A percentile compares a stretch with the other conserved stretches of the same genome.
phyloP scores from a whole-genome alignment of 2,797 vertebrate genomes.

The Margarornis squamiger region DNA sequence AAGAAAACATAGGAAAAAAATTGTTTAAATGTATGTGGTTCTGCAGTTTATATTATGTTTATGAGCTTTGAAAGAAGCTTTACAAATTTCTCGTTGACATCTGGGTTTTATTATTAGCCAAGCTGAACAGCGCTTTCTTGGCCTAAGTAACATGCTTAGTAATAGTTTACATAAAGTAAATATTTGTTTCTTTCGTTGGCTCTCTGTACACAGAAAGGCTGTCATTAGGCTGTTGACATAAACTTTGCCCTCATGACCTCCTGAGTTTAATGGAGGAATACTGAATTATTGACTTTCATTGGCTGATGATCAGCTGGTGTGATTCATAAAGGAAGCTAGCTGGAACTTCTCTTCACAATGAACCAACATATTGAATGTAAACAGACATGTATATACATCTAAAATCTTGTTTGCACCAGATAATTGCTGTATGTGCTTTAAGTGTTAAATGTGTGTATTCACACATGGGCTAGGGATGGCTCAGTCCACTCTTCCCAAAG shows the following conservation, averaged over 20 bases:
- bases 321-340: not conserved
- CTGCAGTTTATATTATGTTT: not conserved
- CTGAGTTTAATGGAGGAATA: not conserved
- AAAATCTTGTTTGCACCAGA: not conserved
- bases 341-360: not conserved
- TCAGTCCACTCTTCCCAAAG: not conserved
- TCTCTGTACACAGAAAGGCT: not conserved
- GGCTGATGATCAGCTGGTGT: not conserved
- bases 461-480: not conserved
- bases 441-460: not conserved
- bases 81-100: conserved; percentile 26
- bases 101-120: conserved; percentile 43
- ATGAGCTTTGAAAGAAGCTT: not conserved
- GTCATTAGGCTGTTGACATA: conserved; percentile 24
- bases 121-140: not conserved
- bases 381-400: not conserved
- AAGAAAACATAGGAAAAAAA: not conserved
- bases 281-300: not conserved
- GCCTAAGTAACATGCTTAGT: conserved; percentile 26
- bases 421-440: not conserved
- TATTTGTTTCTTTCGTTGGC: conserved; percentile 50
- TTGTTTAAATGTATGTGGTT: not conserved
- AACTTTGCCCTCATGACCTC: conserved; percentile 32
- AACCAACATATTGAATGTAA: not conserved
- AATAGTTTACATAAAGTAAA: conserved; percentile 57